These are phyloP conservation scores for Sepioteuthis lessoniana DNA, from an alignment of 2,888 invertebrate species.

Conservation along the genomic window DNA sequence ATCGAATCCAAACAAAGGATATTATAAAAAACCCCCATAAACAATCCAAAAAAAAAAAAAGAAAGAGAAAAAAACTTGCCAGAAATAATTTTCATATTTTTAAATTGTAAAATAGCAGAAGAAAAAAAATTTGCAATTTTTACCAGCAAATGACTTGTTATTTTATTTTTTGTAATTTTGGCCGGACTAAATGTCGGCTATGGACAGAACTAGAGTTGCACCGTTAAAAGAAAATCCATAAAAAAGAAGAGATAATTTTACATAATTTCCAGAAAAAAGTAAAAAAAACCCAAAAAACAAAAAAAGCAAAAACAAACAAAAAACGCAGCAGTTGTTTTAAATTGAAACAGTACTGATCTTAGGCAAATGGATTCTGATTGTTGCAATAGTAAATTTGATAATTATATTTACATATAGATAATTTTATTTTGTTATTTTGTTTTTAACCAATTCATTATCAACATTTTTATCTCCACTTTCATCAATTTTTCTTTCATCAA, in stretches of 20 bases:
- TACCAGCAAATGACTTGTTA: background rate
- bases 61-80: background rate
- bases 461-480: background rate
- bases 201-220: conserved; percentile 33
- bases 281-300: background rate
- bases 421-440: background rate
- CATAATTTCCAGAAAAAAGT: background rate
- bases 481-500: background rate
- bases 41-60: background rate
- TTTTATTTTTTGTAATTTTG: background rate
- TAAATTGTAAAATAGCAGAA: background rate
- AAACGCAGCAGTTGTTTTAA: background rate
- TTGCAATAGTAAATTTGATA: background rate
- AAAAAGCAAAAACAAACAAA: background rate
- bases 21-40: background rate
- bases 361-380: background rate
- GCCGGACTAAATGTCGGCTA: conserved; percentile 5
- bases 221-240: background rate
- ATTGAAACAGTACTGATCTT: background rate
- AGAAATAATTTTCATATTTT: background rate
- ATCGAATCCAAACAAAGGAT: background rate
- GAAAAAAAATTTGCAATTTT: background rate
- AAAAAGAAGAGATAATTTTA: background rate
- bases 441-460: background rate
- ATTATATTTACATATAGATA: background rate